Percentiles rank a stretch among this genome's conserved stretches.
These are phyloP conservation scores for Phyllostomus discolor DNA, from an alignment of 2,113 vertebrate species.

Conservation along the genomic window DNA sequence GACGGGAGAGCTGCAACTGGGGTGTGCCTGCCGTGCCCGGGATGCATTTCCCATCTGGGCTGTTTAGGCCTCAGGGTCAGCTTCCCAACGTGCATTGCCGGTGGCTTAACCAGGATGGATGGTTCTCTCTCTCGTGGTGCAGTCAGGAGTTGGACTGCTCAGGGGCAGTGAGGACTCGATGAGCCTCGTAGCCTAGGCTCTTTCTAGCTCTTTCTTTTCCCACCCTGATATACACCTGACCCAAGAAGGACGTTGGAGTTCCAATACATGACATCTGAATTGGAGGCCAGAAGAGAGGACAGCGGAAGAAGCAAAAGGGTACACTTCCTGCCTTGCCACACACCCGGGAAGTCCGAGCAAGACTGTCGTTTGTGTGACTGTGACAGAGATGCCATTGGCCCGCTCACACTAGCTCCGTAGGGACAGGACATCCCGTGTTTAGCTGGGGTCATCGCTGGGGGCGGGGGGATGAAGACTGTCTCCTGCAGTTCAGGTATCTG, in stretches of 20 bases:
- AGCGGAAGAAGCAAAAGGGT: neutral
- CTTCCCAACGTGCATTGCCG: neutral
- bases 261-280: too few relatives aligned
- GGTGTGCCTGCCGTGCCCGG: neutral
- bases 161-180: neutral
- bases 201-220: neutral
- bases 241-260: neutral
- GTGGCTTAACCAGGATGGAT: neutral
- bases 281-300: neutral
- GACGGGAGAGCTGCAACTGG: neutral
- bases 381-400: neutral
- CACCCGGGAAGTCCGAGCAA: neutral
- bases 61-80: neutral
- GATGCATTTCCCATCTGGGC: neutral
- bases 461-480: neutral
- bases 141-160: neutral
- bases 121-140: neutral
- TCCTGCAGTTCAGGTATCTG: neutral
- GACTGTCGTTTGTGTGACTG: neutral
- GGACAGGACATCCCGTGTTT: neutral
- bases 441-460: neutral
- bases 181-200: accelerated
- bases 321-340: neutral
- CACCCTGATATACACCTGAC: neutral
- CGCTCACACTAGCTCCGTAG: neutral